These are phyloP conservation scores for Dicaeum eximium DNA, from an alignment of 2,113 vertebrate genomes.

Conservation along the genomic window DNA sequence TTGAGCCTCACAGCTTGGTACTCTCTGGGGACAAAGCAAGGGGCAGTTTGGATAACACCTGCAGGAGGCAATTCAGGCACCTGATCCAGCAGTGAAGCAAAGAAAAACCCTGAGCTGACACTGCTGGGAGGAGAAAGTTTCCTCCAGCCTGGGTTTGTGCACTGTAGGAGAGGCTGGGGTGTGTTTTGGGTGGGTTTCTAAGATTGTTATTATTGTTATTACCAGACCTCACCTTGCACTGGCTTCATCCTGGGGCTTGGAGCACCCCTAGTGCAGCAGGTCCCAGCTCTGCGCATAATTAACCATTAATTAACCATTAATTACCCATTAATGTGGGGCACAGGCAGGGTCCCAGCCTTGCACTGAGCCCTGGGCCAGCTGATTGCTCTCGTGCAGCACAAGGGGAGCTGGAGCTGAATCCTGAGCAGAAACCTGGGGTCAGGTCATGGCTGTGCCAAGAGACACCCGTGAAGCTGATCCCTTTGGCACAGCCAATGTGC, in stretches of 20 bases:
- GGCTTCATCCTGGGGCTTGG: neutral
- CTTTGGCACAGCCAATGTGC: neutral
- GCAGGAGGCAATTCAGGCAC: neutral
- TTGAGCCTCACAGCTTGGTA: neutral
- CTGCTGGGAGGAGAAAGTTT: neutral
- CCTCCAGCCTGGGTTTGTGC: neutral
- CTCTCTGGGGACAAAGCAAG: neutral
- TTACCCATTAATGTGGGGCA: neutral
- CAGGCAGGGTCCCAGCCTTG: neutral
- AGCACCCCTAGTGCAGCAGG: neutral
- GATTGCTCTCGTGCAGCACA: rapidly evolving
- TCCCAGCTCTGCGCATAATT: neutral
- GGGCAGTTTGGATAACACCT: neutral
- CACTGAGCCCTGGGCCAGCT: neutral
- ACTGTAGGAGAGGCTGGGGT: neutral
- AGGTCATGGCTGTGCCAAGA: neutral
- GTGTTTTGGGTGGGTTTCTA: neutral
- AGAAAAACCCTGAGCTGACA: neutral
- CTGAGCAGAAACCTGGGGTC: neutral
- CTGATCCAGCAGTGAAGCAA: rapidly evolving
- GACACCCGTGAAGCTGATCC: rapidly evolving
- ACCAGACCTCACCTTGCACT: neutral
- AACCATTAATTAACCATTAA: neutral
- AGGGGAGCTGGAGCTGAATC: neutral
- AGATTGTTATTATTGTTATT: rapidly evolving